Evolutionary conservation across 2,113 vertebrate species (phyloP).

Genomic region (Odocoileus virginianus): DNA sequence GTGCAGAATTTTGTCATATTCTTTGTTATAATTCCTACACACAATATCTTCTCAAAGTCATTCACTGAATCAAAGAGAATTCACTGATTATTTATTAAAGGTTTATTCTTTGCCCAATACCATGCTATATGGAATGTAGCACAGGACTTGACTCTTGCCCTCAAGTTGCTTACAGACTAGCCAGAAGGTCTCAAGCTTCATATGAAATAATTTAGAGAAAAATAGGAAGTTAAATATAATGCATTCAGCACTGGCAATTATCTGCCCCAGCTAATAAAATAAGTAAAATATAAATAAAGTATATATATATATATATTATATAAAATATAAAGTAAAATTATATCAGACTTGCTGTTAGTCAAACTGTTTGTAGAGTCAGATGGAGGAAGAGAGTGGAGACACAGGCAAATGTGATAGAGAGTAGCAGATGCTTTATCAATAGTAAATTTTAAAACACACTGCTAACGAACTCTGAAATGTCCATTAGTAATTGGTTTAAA

Average conservation of each 20-base stretch:
- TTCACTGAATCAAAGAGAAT: background rate
- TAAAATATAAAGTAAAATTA: background rate
- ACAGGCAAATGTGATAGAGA: background rate
- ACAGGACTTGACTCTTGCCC: background rate
- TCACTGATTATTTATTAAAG: background rate
- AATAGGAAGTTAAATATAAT: conserved; percentile 1
- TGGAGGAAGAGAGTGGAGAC: background rate
- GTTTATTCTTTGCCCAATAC: background rate
- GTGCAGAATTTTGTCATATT: background rate
- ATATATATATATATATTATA: too few relatives aligned
- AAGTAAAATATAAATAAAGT: too few relatives aligned
- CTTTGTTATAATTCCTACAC: background rate
- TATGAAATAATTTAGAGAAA: background rate
- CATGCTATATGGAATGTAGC: background rate
- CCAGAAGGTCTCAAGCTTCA: background rate
- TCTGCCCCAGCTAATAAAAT: background rate
- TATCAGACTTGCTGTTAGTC: background rate
- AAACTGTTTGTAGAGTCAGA: background rate
- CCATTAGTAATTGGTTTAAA: background rate
- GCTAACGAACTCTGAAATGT: conserved; percentile 14
- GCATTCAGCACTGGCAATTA: background rate
- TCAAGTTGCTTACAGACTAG: background rate
- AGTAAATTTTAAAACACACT: background rate
- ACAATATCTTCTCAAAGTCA: background rate
- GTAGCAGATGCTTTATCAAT: background rate